These are phyloP conservation scores for Kryptopterus vitreolus DNA, from an alignment of 2,797 vertebrate genomes.

Conservation along the genomic window DNA sequence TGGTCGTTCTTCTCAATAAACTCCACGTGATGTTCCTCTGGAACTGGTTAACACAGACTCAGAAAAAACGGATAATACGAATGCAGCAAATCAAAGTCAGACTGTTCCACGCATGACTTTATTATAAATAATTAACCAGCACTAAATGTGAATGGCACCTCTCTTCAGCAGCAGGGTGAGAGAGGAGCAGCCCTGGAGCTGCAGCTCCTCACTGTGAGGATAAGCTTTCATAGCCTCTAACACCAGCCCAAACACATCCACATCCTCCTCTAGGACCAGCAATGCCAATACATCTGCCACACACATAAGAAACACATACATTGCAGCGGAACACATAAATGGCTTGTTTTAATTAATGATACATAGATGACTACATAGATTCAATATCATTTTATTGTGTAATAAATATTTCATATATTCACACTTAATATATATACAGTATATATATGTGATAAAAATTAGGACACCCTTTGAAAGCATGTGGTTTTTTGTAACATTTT, in stretches of 20 bases:
- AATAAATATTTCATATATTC: neutral
- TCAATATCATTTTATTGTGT: neutral
- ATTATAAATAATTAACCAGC: conserved; percentile 6
- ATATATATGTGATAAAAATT: no score
- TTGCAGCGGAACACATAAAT: neutral
- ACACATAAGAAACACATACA: conserved; percentile 10
- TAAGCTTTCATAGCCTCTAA: conserved; percentile 85
- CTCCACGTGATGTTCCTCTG: conserved; percentile 86
- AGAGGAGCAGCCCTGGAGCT: conserved; percentile 83
- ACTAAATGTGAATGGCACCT: conserved; percentile 68
- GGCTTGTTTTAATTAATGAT: neutral
- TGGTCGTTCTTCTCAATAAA: conserved; percentile 94
- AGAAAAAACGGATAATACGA: conserved; percentile 28
- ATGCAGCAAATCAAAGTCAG: neutral
- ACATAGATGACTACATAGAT: neutral
- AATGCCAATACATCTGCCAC: conserved; percentile 75
- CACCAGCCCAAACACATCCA: conserved; percentile 85
- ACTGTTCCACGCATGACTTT: neutral
- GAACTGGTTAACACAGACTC: conserved; percentile 71
- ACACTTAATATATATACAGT: no score
- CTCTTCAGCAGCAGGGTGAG: conserved; percentile 84
- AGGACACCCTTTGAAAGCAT: no score
- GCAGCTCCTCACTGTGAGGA: conserved; percentile 80
- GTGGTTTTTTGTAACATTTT: no score
- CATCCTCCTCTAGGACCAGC: conserved; percentile 83